These are phyloP conservation scores for Temnothorax longispinosus DNA, from an alignment of 1,140 invertebrate species.

Conservation along the genomic window DNA sequence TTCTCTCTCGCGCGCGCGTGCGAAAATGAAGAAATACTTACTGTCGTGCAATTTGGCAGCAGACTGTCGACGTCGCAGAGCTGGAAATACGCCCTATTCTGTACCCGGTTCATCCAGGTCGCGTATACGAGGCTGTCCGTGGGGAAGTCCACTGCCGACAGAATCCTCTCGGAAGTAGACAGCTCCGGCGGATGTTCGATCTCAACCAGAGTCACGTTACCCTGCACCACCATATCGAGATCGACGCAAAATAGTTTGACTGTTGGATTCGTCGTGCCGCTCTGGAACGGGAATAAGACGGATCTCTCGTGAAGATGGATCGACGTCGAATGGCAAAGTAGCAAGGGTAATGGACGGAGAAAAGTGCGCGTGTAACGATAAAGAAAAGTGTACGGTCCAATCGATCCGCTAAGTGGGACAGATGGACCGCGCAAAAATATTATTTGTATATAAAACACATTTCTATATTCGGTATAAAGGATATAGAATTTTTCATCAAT, in stretches of 20 bases:
- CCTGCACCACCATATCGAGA: constrained; percentile 82
- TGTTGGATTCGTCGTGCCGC: constrained; percentile 91
- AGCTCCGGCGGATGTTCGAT: constrained; percentile 80
- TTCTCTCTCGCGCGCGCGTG: neutral
- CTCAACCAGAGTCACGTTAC: constrained; percentile 85
- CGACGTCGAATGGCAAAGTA: neutral
- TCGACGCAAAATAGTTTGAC: constrained; percentile 90
- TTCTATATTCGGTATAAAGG: too few relatives aligned
- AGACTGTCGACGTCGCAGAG: constrained; percentile 85
- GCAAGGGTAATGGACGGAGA: neutral
- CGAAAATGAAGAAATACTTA: constrained; percentile 71
- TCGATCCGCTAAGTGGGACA: neutral
- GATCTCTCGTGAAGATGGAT: neutral
- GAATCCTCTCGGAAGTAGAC: constrained; percentile 88
- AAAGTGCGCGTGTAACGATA: neutral
- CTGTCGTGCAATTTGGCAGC: constrained; percentile 84
- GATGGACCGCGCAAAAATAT: neutral
- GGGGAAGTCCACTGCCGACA: constrained; percentile 92
- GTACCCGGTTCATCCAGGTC: constrained; percentile 94
- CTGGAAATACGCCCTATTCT: constrained; percentile 89
- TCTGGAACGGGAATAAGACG: constrained; percentile 85
- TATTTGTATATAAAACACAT: neutral
- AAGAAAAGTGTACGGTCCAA: neutral
- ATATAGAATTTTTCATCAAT: too few relatives aligned
- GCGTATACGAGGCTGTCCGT: constrained; percentile 90